Percentiles rank a stretch among this genome's conserved stretches.
Evolutionary conservation across 2,113 vertebrate species (phyloP).

Genomic region (Boulengerochromis microlepis): DNA sequence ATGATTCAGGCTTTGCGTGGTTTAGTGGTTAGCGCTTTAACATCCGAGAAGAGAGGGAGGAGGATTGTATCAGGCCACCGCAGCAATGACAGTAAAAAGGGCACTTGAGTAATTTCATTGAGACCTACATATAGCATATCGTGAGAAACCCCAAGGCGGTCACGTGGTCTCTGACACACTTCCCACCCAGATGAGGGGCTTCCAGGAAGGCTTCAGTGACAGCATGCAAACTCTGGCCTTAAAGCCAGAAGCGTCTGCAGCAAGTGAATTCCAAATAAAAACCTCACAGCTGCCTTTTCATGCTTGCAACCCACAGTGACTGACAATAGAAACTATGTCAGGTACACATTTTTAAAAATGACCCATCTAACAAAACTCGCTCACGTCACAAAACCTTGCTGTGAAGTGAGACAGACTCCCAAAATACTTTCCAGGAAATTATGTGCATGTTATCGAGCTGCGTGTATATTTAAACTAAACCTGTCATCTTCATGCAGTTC

Average conservation of each 20-base stretch:
- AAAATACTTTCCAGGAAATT: background rate
- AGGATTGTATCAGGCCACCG: background rate
- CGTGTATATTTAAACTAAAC: background rate
- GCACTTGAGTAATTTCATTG: background rate
- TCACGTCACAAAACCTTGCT: background rate
- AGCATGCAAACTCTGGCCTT: background rate
- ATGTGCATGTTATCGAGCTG: background rate
- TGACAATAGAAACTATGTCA: background rate
- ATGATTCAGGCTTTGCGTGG: background rate
- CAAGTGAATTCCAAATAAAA: background rate
- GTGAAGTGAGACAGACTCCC: background rate
- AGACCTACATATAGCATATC: background rate
- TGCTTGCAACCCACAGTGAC: background rate
- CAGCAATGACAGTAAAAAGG: slow-evolving; percentile 12
- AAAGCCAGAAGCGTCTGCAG: background rate
- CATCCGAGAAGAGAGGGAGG: slow-evolving; percentile 25
- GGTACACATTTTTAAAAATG: background rate
- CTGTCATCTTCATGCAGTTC: background rate
- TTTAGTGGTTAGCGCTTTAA: background rate
- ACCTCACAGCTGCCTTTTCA: background rate
- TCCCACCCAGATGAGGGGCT: background rate
- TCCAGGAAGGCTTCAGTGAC: slow-evolving; percentile 13
- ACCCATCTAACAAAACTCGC: background rate
- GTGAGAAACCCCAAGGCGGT: background rate
- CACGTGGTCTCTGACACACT: background rate